Evolutionary conservation across 2,888 invertebrate genomes (phyloP).

Genomic region (Thysanoteuthis rhombus): DNA sequence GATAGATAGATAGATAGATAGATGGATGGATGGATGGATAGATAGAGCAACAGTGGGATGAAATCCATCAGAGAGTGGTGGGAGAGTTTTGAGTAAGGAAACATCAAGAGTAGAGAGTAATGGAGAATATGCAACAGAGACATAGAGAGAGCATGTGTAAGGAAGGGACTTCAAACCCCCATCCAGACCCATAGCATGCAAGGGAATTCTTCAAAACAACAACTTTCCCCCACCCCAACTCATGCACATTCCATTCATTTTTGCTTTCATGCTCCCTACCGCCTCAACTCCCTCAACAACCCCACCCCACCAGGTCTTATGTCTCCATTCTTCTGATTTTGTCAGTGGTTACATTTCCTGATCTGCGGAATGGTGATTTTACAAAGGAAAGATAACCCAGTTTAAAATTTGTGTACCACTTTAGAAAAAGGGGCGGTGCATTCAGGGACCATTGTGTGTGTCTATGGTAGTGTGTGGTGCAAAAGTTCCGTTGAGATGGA

Average conservation of each 20-base stretch:
- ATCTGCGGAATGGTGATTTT: not conserved
- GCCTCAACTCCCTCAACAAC: not conserved
- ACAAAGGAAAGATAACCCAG: conserved; percentile 12
- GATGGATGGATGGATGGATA: too few species aligned
- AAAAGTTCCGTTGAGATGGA: not conserved
- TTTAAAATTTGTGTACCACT: not conserved
- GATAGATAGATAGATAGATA: too few species aligned
- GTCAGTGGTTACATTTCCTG: not conserved
- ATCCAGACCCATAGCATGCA: not conserved
- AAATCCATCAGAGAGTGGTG: too few species aligned
- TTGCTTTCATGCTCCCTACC: not conserved
- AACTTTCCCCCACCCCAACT: not conserved
- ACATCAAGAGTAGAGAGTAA: not conserved
- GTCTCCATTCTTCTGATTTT: conserved; percentile 12
- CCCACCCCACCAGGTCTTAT: not conserved
- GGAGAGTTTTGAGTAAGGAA: too few species aligned
- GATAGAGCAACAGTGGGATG: too few species aligned
- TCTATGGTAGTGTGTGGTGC: not conserved
- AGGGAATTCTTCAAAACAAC: not conserved
- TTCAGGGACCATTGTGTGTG: not conserved
- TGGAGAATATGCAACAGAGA: not conserved
- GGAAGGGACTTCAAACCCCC: not conserved
- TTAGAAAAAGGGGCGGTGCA: not conserved
- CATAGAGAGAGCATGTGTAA: not conserved
- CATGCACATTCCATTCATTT: not conserved